Base-by-base conservation (phyloP, 2,113 vertebrate genomes). In the Phrynocephalus versicolor region DNA sequence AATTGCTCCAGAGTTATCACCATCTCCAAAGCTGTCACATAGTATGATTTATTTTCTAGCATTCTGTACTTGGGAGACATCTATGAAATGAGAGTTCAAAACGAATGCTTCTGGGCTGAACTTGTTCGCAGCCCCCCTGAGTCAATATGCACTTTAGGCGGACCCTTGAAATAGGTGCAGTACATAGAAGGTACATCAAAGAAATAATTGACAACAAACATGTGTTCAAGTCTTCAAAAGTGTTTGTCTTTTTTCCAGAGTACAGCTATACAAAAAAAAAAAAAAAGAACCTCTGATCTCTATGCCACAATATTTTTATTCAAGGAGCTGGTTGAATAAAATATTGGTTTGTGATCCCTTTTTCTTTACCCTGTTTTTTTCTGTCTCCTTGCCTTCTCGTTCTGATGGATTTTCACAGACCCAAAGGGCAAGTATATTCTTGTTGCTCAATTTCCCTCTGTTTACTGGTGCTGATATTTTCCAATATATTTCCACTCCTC, bases 361-460 rank as follows among this genome's bases (percentile, higher is more conserved):
- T 96, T 96, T 92, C 95, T 96, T 95, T 95, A 96, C 96, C 97
- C 96, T 96, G 90, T 96, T 95, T 95, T n/a, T 94, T 96, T 96
- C 95, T 97, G 96, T 97, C 96, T 95, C 92, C 95, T 86, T 96
- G 96, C 97, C 95, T 96, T 97, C 97, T 96, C 95, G 97, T 95
- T 97, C 93, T 97, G 95, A 92, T 94, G 97, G 96, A 96, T 96
- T 95, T 93, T 89, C 83, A 41, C 88, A 98, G 90, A 92, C 94
- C 96, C 96, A 95, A 96, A 82, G 89, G 98, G 98, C 97, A 98
- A 99, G 97, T 98, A 98, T 95, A 96, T 94, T 91, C 88, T 96
- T 67, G 95, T 97, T 95, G 95, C 85, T 96, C 91, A 91, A 89
- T 96, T 95, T 96, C 94, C 95, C 95, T 95, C 88, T 96, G 79